Evolutionary conservation across 2,113 vertebrate species (phyloP).

Genomic region (Phylloscopus whistleri): DNA sequence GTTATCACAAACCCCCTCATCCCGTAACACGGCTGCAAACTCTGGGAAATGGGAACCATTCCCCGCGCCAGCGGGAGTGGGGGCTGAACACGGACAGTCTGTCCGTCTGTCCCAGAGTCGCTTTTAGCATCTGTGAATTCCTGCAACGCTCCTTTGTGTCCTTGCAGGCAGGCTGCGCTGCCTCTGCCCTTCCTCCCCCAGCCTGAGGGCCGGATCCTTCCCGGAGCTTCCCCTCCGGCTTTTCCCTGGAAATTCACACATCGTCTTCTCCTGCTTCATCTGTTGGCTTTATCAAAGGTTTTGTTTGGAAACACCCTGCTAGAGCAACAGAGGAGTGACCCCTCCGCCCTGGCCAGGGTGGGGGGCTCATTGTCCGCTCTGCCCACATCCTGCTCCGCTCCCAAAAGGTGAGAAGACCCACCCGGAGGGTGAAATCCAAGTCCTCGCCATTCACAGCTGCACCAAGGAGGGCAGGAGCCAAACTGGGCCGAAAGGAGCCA

Average conservation of each 20-base stretch:
- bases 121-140: not conserved
- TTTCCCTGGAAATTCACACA: not conserved
- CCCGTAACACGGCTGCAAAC: fast-evolving
- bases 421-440: not conserved
- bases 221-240: not conserved
- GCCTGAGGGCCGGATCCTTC: not conserved
- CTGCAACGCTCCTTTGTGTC: not conserved
- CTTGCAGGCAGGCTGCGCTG: not conserved
- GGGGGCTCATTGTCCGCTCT: not conserved
- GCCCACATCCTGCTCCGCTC: not conserved
- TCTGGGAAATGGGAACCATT: not conserved
- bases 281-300: not conserved
- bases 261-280: not conserved
- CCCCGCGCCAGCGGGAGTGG: fast-evolving
- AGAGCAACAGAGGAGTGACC: not conserved
- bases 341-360: not conserved
- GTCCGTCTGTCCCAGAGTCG: not conserved
- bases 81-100: not conserved
- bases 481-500: not conserved
- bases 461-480: not conserved
- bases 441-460: fast-evolving
- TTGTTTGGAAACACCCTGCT: not conserved
- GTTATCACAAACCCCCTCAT: not conserved
- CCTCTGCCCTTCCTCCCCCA: not conserved
- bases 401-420: not conserved